A percentile compares a stretch with the other conserved stretches of the same genome.
Conservation (phyloP, 1,140 invertebrate genomes). For the Radopholus similis region DNA sequence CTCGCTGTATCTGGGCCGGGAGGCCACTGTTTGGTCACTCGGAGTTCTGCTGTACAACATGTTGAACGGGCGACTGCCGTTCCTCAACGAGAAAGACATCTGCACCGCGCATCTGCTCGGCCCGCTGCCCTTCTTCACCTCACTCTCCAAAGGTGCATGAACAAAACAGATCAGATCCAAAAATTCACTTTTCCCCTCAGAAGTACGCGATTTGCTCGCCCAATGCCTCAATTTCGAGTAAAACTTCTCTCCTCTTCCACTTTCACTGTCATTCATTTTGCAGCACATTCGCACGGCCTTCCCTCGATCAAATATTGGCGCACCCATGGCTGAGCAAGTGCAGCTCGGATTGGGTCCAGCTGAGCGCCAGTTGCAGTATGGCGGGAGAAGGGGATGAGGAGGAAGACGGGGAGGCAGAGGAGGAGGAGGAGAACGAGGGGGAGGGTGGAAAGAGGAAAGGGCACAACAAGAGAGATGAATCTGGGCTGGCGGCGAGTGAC, state of each 20-base stretch:
- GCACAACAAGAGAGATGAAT: not conserved
- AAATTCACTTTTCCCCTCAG: conserved; percentile 2
- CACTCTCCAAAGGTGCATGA: conserved; percentile 19
- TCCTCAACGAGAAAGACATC: conserved; percentile 69
- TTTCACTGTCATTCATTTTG: not conserved
- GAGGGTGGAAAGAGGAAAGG: not conserved
- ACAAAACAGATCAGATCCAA: conserved; percentile 4
- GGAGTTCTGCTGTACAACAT: conserved; percentile 70
- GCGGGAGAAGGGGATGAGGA: not conserved
- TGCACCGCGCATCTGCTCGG: conserved; percentile 45
- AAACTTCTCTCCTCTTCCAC: not conserved
- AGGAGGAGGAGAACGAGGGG: not conserved
- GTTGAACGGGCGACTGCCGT: conserved; percentile 72
- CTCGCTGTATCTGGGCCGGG: conserved; percentile 66
- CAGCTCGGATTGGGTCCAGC: conserved; percentile 14
- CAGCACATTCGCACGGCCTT: conserved; percentile 19
- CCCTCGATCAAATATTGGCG: conserved; percentile 26
- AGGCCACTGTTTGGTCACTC: conserved; percentile 70
- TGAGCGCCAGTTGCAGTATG: conserved; percentile 3
- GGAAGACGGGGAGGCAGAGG: not conserved
- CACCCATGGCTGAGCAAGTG: conserved; percentile 28
- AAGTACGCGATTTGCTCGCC: conserved; percentile 30
- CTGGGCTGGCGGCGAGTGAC: not conserved
- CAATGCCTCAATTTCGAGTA: conserved; percentile 32
- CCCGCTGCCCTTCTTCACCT: conserved; percentile 34